Base-by-base conservation (phyloP, 2,888 invertebrate genomes). In the Ptychoptera albimana region DNA sequence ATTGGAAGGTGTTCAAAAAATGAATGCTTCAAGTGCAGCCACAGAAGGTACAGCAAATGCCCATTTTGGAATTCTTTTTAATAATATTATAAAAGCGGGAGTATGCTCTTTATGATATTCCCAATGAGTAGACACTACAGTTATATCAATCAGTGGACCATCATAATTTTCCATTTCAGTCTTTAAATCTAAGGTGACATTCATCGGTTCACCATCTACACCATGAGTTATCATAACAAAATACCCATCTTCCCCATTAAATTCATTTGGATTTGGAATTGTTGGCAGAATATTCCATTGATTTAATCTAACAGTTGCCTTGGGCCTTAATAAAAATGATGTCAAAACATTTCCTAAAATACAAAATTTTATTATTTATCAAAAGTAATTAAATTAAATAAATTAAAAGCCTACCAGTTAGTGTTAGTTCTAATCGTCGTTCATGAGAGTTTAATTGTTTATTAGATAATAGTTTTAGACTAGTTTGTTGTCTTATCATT, bases 91-190 rank as follows among this genome's bases (percentile, higher is more conserved):
- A 52, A 59, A 58, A 14, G 54, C 50, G 13, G 57, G 52, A 15
- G 57, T 58, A 42, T 57, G 57, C 36, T 57, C 57, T 45, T 57
- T 56, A 36, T 58, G 55, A 39, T 57, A 55, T 45, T 58, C 58
- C 51, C 54, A 56, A 47, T 58, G 55, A 12, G 52, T 52, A 6
- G 58, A 57, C 0, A 58, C 55, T 12, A 59, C 39, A n/a, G 56
- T 53, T 34, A 59, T 52, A 38, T 58, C 59, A 10, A 57, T 50
- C 5, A 58, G 42, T n/a, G 57, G 52, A 43, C 54, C 50, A 40
- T 50, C 51, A 34, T 52, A 47, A 38, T 53, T 14, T 12, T n/a
- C 9, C 2, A 10, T 14, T 34, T 15, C 23, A n/a, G 15, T 15
- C 52, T 55, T 51, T 14, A 59, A 53, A 16, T 55, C 53, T 15